Evolutionary conservation across 1,140 invertebrate species (phyloP).

Genomic region (Caenorhabditis brenneri): DNA sequence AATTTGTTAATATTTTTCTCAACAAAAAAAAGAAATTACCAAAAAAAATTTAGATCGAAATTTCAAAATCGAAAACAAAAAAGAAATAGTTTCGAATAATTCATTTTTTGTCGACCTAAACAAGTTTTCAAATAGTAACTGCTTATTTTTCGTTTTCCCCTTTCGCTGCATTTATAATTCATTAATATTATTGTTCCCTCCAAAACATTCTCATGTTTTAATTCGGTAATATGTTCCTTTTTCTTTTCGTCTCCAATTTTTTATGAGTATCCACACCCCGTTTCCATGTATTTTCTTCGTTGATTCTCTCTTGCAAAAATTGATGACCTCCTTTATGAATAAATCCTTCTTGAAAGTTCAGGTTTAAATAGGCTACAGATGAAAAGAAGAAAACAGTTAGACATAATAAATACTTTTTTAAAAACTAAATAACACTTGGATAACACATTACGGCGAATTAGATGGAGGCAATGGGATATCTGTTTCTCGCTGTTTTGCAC

Average conservation of each 20-base stretch:
- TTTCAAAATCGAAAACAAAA: background rate
- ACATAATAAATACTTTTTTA: no score
- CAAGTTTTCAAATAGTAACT: background rate
- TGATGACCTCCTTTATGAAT: constrained; percentile 38
- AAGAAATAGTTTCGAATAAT: background rate
- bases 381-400: no score
- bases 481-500: background rate
- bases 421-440: no score
- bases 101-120: background rate
- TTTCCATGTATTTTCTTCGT: background rate
- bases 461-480: background rate
- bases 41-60: constrained; percentile 34
- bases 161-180: background rate
- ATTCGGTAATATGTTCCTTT: background rate
- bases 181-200: constrained; percentile 23
- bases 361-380: background rate
- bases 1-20: background rate
- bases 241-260: background rate
- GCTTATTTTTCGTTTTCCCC: background rate
- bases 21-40: background rate
- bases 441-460: background rate
- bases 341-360: background rate
- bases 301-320: background rate
- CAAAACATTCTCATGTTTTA: background rate
- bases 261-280: background rate